Base-by-base conservation (phyloP, 2,797 vertebrate genomes). In the Crypturellus tataupa region DNA sequence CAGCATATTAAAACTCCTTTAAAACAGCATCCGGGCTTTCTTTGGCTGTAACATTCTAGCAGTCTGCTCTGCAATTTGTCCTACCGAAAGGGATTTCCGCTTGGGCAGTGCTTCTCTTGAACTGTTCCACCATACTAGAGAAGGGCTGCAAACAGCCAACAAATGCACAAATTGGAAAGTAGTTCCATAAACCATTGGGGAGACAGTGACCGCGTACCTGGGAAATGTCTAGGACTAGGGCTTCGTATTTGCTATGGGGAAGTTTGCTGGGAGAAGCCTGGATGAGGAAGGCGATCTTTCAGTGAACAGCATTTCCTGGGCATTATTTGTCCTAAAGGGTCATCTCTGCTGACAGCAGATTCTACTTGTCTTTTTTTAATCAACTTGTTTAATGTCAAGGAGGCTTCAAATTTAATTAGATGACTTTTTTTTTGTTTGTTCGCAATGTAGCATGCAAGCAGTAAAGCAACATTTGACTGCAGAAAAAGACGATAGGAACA, bases 241-340 rank as follows among this genome's bases (percentile, higher is more conserved):
- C 78, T 78, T 62, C 85, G 85, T 65, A 93, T 98, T 81, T 83
- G 87, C 98, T 96, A 84, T 53, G 89, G 40, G 65, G 33, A 75
- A 40, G 31, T 46, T 17, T 60, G 58, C 24, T 89, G 40, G 42
- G 78, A 69, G 94, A 96, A 94, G 78, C 94, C 94, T 84, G 89
- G 85, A 85, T 65, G 62, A 73, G 85, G 80, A 71, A 92, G 97
- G 89, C 55, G 91, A 62, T 75, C 24, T 83, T 92, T 91, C 58
- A 85, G 84, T 95, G 93, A 89, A 93, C 94, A 92, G 87, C 84
- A 91, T 93, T 95, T 96, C 73, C 79, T 12, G 81, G 23, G 10
- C 92, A 95, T 92, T 96, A 95, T 89, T 90, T 75, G 37, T 75
- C 88, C 80, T 63, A 82, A 90, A 96, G 86, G 77, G 92, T 97